Evolutionary conservation across 1,140 invertebrate species (phyloP).

Genomic region (Coenobita brevimanus): DNA sequence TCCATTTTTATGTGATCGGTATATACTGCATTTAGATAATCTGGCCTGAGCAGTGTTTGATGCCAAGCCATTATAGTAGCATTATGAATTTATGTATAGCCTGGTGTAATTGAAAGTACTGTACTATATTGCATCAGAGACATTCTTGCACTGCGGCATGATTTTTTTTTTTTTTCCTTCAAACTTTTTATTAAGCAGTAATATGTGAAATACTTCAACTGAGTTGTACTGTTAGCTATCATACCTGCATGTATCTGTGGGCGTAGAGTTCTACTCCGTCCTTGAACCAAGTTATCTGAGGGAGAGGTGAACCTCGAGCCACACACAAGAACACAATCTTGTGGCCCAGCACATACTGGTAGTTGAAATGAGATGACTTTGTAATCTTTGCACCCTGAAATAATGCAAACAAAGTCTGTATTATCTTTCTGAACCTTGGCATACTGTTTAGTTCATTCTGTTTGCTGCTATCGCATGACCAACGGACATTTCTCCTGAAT

Average conservation of each 20-base stretch:
- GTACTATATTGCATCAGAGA: no score
- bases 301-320: conserved; percentile 87
- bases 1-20: no score
- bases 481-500: no score
- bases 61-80: no score
- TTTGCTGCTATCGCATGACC: no score
- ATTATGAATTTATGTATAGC: conserved; percentile 11
- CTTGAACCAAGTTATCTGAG: conserved; percentile 94
- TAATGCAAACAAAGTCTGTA: no score
- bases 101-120: no score
- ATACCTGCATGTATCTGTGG: conserved; percentile 90
- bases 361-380: conserved; percentile 93
- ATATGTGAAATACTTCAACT: not conserved
- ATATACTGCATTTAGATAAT: no score
- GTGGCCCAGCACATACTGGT: conserved; percentile 93
- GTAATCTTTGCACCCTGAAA: conserved; percentile 93
- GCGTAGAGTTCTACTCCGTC: conserved; percentile 91
- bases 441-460: no score
- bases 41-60: no score
- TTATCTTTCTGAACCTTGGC: not conserved
- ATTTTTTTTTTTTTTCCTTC: conserved; percentile 19
- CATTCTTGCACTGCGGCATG: no score
- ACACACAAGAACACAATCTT: conserved; percentile 94
- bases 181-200: not conserved
- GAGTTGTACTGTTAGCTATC: conserved; percentile 63